Evolutionary conservation across 2,113 vertebrate genomes (phyloP), one percentile per base, ranked within the genome.

Genomic region (Perccottus glenii): DNA sequence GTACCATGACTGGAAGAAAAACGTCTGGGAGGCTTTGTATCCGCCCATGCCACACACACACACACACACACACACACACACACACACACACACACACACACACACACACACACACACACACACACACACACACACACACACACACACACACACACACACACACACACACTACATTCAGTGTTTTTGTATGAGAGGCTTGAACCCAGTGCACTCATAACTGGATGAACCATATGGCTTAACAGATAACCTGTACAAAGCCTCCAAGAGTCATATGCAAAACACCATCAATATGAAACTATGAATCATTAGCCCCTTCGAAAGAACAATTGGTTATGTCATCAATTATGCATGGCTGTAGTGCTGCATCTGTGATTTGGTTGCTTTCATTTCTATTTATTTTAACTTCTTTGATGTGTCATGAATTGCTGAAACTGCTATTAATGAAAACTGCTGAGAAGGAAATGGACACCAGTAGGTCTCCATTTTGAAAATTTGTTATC

Each of bases 401-500:
- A 10, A 19, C 49, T 32, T 5, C 19, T 19, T 51, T 16, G 49
- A 51, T 9, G 9, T 51, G 16, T 51, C 9, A 51, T 4, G 19
- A 10, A 51, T 27, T 40, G 38, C 38, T 4, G 8, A 1, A 6
- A 8, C 38, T 4, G 38, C 38, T 3, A 43, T 60, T 48, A 50
- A 2, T 10, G 48, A 27, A 19, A 50, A 50, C 49, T 19, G 14
- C 56, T 32, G 44, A 7, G 3, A 42, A 16, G 61, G 10, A 50
- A 64, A 60, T 60, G 9, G 51, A 16, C 27, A 8, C 10, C 1
- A 11, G 16, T 27, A 11, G 33, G 9, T 50, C 19, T 27, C 50
- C 11, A 50, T 6, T 5, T 9, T 48, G 63, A 66, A 72, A 72
- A 77, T 71, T 76, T 5, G 65, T 47, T 66, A 7, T 56, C 16